Evolutionary conservation across 2,888 invertebrate species (phyloP).

Genomic region (Morpho achilles): DNA sequence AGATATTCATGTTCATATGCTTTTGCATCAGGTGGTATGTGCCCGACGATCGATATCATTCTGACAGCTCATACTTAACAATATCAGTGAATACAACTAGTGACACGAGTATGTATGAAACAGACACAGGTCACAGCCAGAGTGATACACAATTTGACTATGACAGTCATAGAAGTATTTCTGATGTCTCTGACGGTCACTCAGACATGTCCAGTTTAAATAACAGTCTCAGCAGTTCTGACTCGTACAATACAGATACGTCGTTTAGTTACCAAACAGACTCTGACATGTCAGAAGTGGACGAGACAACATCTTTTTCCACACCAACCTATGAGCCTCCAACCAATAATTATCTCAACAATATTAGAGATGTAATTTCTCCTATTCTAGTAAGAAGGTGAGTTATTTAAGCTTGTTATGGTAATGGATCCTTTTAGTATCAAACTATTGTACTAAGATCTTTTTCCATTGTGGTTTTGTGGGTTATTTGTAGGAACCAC

Average conservation of each 20-base stretch:
- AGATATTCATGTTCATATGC: conserved; percentile 20
- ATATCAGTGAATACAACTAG: conserved; percentile 54
- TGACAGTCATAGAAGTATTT: not conserved
- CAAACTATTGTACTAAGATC: no score
- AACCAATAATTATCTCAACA: not conserved
- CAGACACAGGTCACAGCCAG: conserved; percentile 1
- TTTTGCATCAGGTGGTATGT: conserved; percentile 7
- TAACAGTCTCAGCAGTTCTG: no score
- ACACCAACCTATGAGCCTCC: conserved; percentile 3
- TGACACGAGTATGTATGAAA: conserved; percentile 48
- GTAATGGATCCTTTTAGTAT: no score
- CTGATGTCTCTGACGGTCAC: not conserved
- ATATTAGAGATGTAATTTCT: not conserved
- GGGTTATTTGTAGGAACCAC: no score
- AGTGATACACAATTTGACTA: no score
- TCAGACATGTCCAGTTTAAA: no score
- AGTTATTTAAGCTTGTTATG: not conserved
- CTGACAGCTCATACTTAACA: conserved; percentile 44
- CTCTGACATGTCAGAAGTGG: conserved; percentile 10
- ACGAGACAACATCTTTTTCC: not conserved
- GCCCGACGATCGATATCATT: conserved; percentile 8
- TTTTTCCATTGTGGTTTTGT: no score
- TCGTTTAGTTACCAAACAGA: not conserved
- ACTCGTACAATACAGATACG: no score
- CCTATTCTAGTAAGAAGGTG: conserved; percentile 3